Conservation (phyloP, 2,888 invertebrate genomes). For the Crepidodera aurea region DNA sequence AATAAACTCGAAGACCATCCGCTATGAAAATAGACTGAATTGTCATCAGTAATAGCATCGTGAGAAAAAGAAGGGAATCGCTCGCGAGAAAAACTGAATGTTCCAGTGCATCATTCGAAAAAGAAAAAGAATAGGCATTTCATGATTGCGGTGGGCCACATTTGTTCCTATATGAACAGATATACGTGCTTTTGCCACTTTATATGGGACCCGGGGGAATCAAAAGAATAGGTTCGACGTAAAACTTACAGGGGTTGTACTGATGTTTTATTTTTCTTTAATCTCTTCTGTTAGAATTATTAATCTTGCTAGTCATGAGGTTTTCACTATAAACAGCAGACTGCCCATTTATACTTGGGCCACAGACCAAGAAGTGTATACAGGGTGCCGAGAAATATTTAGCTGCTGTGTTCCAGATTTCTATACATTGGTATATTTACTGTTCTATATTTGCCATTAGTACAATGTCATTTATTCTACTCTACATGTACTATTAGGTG, state of each 20-base stretch:
- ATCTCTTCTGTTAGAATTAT: no score
- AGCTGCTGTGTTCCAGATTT: no score
- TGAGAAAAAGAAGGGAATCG: constrained; percentile 3
- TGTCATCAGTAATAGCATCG: neutral
- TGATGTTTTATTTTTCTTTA: neutral
- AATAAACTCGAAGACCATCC: neutral
- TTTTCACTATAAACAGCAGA: no score
- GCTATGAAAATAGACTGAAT: neutral
- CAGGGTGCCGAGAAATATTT: no score
- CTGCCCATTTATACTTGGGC: no score
- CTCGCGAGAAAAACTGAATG: constrained; percentile 14
- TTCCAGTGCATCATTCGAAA: constrained; percentile 25
- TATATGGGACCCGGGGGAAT: constrained; percentile 30
- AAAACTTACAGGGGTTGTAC: neutral
- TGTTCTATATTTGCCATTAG: no score
- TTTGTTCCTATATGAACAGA: constrained; percentile 47
- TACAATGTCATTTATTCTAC: no score
- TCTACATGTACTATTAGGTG: no score
- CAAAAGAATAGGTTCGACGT: neutral
- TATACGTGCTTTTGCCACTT: constrained; percentile 45
- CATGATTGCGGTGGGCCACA: constrained; percentile 36
- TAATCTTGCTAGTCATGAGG: no score
- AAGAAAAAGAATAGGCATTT: constrained; percentile 23
- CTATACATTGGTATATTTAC: no score
- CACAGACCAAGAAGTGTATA: no score